Evolutionary conservation across 2,888 invertebrate genomes (phyloP).

Genomic region (Cantharis lateralis): DNA sequence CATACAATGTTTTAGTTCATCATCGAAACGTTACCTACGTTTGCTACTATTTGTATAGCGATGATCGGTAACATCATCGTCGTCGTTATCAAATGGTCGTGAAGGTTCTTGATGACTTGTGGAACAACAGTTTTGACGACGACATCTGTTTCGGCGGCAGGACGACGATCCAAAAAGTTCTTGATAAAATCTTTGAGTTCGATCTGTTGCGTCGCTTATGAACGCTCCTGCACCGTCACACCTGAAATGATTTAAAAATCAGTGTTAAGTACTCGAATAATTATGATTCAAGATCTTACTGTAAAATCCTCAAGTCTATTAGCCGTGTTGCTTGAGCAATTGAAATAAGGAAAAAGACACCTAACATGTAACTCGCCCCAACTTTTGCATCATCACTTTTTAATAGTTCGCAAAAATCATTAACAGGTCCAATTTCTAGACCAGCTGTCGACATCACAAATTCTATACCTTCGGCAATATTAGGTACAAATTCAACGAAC

Average conservation of each 20-base stretch:
- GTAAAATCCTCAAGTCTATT: not conserved
- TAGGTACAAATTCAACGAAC: not conserved
- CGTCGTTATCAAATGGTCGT: not conserved
- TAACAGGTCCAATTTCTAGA: not conserved
- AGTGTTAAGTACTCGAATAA: not conserved
- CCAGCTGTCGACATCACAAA: not conserved
- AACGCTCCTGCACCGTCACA: not conserved
- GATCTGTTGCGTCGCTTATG: not conserved
- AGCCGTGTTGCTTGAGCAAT: not conserved
- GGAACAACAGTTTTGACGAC: not conserved
- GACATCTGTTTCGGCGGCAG: not conserved
- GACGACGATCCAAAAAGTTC: not conserved
- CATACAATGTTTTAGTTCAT: no score
- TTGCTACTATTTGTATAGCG: not conserved
- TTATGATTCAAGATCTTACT: not conserved
- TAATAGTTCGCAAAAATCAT: not conserved
- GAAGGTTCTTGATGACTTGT: not conserved
- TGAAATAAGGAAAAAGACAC: not conserved
- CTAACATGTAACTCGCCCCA: not conserved
- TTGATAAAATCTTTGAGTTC: not conserved
- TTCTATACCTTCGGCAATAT: not conserved
- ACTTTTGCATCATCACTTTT: not conserved
- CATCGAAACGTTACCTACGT: not conserved
- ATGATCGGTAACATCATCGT: not conserved
- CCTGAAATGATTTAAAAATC: not conserved